A percentile compares a stretch with the other conserved stretches of the same genome.
Evolutionary conservation across 1,140 invertebrate genomes (phyloP).

Genomic region (Panonychus citri): DNA sequence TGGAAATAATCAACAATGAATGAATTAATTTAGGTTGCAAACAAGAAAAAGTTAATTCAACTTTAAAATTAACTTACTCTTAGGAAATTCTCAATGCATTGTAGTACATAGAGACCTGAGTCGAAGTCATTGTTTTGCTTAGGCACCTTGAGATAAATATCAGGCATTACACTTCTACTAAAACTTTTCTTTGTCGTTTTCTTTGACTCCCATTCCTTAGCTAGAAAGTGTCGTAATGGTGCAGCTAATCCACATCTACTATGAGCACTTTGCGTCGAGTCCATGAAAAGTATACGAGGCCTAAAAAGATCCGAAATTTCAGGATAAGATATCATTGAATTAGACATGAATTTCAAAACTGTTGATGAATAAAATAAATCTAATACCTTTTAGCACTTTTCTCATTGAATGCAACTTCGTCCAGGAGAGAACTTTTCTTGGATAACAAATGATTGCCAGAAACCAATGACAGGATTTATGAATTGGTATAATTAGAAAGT

Average conservation of each 20-base stretch:
- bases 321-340: no score
- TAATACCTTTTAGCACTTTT: no score
- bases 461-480: constrained; percentile 95
- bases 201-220: constrained; percentile 48
- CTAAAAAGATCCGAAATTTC: no score
- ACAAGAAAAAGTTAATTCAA: not conserved
- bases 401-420: not conserved
- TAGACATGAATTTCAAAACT: no score
- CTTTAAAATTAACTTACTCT: not conserved
- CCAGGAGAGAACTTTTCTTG: constrained; percentile 20
- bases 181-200: constrained; percentile 8
- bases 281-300: not conserved
- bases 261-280: not conserved
- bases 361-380: no score
- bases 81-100: constrained; percentile 90
- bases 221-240: constrained; percentile 38
- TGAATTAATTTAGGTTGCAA: no score
- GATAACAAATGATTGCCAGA: constrained; percentile 84
- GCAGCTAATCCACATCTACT: constrained; percentile 45
- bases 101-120: constrained; percentile 80
- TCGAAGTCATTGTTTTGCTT: constrained; percentile 92
- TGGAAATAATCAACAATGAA: no score
- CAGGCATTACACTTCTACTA: not conserved
- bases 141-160: constrained; percentile 48
- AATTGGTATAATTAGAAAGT: no score